A percentile compares a stretch with the other conserved stretches of the same genome.
These are phyloP conservation scores for Celastrina argiolus DNA, from an alignment of 2,888 invertebrate genomes.

Conservation along the genomic window DNA sequence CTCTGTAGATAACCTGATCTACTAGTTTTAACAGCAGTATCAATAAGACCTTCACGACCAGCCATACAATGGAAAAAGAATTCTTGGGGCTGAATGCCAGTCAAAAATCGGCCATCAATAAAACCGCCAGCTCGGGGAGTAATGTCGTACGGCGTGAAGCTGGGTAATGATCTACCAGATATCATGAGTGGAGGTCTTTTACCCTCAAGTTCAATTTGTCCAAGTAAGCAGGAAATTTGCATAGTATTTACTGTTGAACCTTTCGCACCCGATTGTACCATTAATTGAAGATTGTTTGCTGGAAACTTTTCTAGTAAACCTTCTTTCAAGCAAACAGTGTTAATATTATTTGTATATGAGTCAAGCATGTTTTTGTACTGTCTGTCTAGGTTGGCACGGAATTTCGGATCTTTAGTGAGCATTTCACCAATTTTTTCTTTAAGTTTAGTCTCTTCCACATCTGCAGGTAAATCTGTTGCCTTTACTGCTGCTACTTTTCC, in stretches of 20 bases:
- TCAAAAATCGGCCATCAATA: slow-evolving; percentile 97
- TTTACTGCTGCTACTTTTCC: slow-evolving; percentile 82
- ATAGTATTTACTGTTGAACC: slow-evolving; percentile 98
- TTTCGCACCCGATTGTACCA: slow-evolving; percentile 99
- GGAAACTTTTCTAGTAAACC: slow-evolving; percentile 94
- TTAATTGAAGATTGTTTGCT: slow-evolving; percentile 96
- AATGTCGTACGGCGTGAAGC: slow-evolving; percentile 92
- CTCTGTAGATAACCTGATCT: slow-evolving; percentile 98
- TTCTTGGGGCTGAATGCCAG: slow-evolving; percentile 98
- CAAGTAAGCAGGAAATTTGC: slow-evolving; percentile 98
- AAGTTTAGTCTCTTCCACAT: slow-evolving; percentile 78
- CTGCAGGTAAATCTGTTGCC: slow-evolving; percentile 82
- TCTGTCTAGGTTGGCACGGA: slow-evolving; percentile 88
- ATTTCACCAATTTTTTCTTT: slow-evolving; percentile 83
- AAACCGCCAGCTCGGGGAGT: slow-evolving; percentile 97
- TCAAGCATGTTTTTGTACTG: slow-evolving; percentile 90
- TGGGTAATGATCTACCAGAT: slow-evolving; percentile 94
- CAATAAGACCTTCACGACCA: slow-evolving; percentile 98
- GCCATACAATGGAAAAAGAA: slow-evolving; percentile 99
- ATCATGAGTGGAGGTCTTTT: slow-evolving; percentile 97
- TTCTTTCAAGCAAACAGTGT: slow-evolving; percentile 88
- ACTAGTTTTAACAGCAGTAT: slow-evolving; percentile 99
- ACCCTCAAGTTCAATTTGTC: slow-evolving; percentile 99
- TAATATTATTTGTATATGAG: slow-evolving; percentile 92
- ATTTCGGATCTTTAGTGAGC: slow-evolving; percentile 84